phyloP scores from a whole-genome alignment of 1,140 invertebrate genomes.

The Listronotus oregonensis region DNA sequence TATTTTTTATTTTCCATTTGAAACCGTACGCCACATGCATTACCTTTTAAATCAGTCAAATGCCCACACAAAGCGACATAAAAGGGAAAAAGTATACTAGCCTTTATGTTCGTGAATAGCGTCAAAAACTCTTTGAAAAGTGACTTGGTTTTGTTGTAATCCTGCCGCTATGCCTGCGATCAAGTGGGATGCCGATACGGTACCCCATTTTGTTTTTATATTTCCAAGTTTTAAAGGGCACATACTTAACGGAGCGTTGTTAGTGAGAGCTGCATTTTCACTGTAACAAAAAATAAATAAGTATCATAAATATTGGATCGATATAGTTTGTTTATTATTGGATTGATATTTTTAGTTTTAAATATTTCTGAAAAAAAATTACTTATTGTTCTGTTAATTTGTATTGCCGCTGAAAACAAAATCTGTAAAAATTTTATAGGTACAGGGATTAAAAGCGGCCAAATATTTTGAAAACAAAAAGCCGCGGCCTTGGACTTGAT shows the following conservation, averaged over 20 bases:
- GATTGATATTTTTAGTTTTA: too few species aligned
- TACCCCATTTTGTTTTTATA: constrained; percentile 63
- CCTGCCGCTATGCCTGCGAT: constrained; percentile 63
- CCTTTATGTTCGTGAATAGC: constrained; percentile 36
- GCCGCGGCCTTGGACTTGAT: too few species aligned
- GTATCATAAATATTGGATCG: too few species aligned
- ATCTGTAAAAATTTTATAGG: too few species aligned
- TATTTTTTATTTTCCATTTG: too few species aligned
- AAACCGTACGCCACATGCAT: not conserved
- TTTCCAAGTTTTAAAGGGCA: constrained; percentile 67
- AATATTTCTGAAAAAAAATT: too few species aligned
- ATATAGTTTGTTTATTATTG: too few species aligned
- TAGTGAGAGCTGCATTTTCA: not conserved
- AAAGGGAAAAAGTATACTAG: constrained; percentile 16
- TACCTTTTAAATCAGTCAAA: not conserved
- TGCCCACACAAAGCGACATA: not conserved
- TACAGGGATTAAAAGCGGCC: too few species aligned
- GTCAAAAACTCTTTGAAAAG: constrained; percentile 46
- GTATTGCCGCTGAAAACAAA: too few species aligned
- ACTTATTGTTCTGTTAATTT: too few species aligned
- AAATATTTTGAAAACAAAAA: too few species aligned
- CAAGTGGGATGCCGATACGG: constrained; percentile 62
- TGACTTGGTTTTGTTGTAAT: constrained; percentile 61
- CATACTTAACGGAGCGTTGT: constrained; percentile 47
- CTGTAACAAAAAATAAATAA: constrained; percentile 4